Conservation (phyloP, 2,113 vertebrate genomes). For the Amblyopsis rosae region DNA sequence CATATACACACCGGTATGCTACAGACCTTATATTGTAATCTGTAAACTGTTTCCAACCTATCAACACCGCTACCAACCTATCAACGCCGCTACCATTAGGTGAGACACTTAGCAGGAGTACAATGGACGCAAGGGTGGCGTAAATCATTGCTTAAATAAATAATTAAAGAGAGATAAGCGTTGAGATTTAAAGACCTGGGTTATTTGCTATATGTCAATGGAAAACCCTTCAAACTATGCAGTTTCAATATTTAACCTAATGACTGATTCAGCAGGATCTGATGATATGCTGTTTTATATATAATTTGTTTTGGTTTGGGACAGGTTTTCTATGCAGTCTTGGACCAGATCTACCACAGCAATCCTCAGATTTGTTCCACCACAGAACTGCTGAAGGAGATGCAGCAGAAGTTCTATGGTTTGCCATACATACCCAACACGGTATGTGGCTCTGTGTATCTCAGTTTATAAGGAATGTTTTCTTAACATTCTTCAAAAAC, state of each 20-base stretch:
- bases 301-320: slow-evolving; percentile 23
- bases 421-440: slow-evolving; percentile 89
- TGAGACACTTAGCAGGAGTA: not conserved
- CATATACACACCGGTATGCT: not conserved
- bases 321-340: slow-evolving; percentile 91
- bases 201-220: not conserved
- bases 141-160: not conserved
- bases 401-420: slow-evolving; percentile 89
- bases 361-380: slow-evolving; percentile 84
- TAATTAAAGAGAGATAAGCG: slow-evolving; percentile 6
- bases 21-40: not conserved
- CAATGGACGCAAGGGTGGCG: not conserved
- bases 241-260: not conserved
- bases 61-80: slow-evolving; percentile 1
- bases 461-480: slow-evolving; percentile 34
- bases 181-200: not conserved
- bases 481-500: slow-evolving; percentile 8
- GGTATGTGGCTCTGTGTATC: slow-evolving; percentile 59
- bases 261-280: slow-evolving; percentile 4
- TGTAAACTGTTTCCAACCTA: not conserved
- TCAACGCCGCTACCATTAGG: not conserved
- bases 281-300: slow-evolving; percentile 2
- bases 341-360: slow-evolving; percentile 96
- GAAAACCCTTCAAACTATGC: not conserved
- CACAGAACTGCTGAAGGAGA: slow-evolving; percentile 90